Evolutionary conservation across 2,113 vertebrate species (phyloP), one percentile per base, ranked within the genome.

Genomic region (Tiliqua scincoides): DNA sequence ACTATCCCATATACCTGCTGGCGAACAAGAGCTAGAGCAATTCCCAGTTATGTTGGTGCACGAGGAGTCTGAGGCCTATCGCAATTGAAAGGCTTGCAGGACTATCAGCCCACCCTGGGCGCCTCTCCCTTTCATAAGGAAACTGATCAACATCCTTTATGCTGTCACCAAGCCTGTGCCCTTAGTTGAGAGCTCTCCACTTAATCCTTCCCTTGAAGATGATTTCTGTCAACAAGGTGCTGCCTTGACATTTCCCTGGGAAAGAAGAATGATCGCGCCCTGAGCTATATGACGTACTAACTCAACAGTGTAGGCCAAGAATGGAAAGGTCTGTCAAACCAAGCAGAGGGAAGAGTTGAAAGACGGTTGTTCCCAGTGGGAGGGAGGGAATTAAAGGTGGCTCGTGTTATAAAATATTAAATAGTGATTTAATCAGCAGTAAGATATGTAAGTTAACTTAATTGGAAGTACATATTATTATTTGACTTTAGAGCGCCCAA

Each of bases 401-500:
- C 90, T 94, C 85, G 59, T 92, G 83, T 94, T 94, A 95, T 97
- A 95, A 96, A 96, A 96, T 96, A 96, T 96, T 96, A 96, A 96
- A 95, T 85, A 87, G 89, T 79, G 90, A 92, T 95, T 96, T 96
- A 96, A 96, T 97, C 96, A 96, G 95, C 89, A 91, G 91, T 92
- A 87, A 96, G 95, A 92, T 94, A 94, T 92, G 89, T 95, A 96
- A 95, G 92, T 77, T 76, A 93, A 88, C 91, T 95, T 97, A 97
- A 96, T 97, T 96, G 96, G 95, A 96, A 95, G 95, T 95, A 96
- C 95, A 95, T 95, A 96, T 96, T 96, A 96, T 97, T 96, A 94
- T 96, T 96, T 97, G 96, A 95, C 95, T 96, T 96, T 95, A 96
- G 95, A 94, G 95, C 92, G 90, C 91, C 94, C 95, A 96, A 96